A percentile compares a stretch with the other conserved stretches of the same genome.
phyloP scores from a whole-genome alignment of 2,797 vertebrate species.

The Acrocephalus scirpaceus region DNA sequence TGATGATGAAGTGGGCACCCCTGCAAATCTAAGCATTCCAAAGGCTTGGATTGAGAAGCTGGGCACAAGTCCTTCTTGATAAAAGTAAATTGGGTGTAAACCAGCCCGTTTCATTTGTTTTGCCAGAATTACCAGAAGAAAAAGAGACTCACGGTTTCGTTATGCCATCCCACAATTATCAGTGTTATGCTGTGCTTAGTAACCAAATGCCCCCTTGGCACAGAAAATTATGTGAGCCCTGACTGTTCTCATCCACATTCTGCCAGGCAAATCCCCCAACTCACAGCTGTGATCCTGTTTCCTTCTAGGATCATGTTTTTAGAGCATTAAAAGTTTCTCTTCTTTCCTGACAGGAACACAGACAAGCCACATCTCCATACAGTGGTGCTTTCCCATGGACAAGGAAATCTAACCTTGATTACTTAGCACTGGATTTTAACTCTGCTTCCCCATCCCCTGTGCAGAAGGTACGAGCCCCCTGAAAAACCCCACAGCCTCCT shows the following conservation, averaged over 20 bases:
- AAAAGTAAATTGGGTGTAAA: not conserved
- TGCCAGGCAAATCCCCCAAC: not conserved
- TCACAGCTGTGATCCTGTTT: not conserved
- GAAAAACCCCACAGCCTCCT: not conserved
- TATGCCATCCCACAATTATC: not conserved
- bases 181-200: not conserved
- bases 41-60: not conserved
- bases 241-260: not conserved
- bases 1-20: not conserved
- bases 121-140: not conserved
- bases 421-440: conserved; percentile 96
- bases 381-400: conserved; percentile 78
- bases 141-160: not conserved
- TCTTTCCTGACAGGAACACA: conserved; percentile 78
- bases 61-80: not conserved
- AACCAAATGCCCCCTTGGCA: not conserved
- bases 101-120: not conserved
- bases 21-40: not conserved
- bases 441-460: conserved; percentile 90
- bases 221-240: not conserved
- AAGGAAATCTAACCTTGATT: conserved; percentile 89
- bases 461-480: conserved; percentile 84
- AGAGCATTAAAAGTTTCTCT: conserved; percentile 49
- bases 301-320: not conserved
- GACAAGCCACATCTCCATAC: conserved; percentile 70